Conservation (phyloP, 2,888 invertebrate species). For the Mimachlamys varia region DNA sequence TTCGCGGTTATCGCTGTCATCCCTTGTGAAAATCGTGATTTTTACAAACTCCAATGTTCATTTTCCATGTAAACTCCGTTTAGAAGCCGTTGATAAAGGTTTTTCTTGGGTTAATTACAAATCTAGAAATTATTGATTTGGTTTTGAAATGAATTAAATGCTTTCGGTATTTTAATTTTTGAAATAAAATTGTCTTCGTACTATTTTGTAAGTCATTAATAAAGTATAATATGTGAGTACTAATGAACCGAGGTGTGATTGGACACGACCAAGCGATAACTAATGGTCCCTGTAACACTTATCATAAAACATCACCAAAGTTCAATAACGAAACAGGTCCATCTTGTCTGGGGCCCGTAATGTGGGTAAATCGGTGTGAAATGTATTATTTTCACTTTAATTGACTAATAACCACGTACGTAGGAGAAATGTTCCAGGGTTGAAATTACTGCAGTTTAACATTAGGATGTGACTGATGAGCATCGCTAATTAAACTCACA, state of each 20-base stretch:
- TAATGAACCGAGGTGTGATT: not conserved
- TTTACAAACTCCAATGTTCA: too few species aligned
- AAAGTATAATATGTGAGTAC: too few species aligned
- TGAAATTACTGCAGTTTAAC: not conserved
- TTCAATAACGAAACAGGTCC: not conserved
- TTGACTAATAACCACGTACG: not conserved
- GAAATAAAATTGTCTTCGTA: too few species aligned
- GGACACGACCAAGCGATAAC: not conserved
- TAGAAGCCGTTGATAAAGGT: too few species aligned
- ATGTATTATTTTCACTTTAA: constrained; percentile 28
- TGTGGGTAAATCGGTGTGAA: constrained; percentile 22
- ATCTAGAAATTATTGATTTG: too few species aligned
- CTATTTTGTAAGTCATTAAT: too few species aligned
- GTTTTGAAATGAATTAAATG: too few species aligned
- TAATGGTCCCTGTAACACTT: not conserved
- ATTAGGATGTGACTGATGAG: not conserved
- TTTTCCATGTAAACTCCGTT: too few species aligned
- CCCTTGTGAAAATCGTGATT: too few species aligned
- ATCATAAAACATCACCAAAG: not conserved
- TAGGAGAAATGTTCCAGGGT: not conserved
- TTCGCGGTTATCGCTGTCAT: too few species aligned
- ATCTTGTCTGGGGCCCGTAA: not conserved
- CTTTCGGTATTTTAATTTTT: too few species aligned
- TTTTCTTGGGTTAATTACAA: too few species aligned
- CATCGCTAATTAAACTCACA: constrained; percentile 23